phyloP scores from a whole-genome alignment of 2,113 vertebrate species.

The Saiga tatarica region DNA sequence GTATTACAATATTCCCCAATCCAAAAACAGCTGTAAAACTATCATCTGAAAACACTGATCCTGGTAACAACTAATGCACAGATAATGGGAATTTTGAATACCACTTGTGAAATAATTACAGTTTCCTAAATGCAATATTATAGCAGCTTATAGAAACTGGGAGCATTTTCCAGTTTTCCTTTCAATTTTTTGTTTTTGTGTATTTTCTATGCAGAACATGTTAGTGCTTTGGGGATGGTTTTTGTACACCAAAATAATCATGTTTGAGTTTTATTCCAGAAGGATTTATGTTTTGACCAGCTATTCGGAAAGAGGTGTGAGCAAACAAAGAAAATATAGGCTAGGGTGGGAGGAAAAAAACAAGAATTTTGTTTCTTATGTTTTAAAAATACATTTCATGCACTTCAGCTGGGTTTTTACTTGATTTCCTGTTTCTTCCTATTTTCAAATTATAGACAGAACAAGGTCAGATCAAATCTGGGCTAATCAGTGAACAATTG shows the following conservation, averaged over 20 bases:
- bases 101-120: conserved; percentile 38
- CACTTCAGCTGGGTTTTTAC: conserved; percentile 29
- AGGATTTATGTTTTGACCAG: conserved; percentile 32
- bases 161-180: background rate
- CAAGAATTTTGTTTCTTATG: background rate
- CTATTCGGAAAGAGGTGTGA: conserved; percentile 23
- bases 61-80: background rate
- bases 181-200: background rate
- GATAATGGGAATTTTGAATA: background rate
- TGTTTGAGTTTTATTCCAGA: background rate
- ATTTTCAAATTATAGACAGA: background rate
- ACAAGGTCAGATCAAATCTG: background rate
- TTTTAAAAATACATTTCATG: conserved; percentile 35
- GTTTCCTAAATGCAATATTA: background rate
- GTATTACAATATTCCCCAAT: background rate
- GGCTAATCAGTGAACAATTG: background rate
- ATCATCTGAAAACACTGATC: background rate
- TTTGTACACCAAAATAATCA: background rate
- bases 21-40: background rate
- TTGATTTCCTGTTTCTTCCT: background rate
- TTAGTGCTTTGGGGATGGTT: conserved; percentile 6
- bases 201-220: conserved; percentile 33
- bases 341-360: background rate
- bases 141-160: background rate
- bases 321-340: conserved; percentile 28